phyloP scores from a whole-genome alignment of 2,888 invertebrate genomes.

The Mythimna albipuncta region DNA sequence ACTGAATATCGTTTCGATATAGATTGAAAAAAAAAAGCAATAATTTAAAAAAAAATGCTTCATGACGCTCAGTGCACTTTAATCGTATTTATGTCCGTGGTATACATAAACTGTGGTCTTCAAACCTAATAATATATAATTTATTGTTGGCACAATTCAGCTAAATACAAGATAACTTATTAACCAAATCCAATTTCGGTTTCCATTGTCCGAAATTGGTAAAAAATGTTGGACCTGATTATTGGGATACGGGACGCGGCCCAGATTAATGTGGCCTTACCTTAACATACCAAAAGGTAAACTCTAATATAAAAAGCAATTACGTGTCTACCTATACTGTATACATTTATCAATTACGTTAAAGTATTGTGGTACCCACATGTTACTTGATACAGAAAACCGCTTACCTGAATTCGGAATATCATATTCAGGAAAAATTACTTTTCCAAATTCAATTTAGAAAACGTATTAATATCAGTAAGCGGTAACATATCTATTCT shows the following conservation, averaged over 20 bases:
- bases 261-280: slow-evolving; percentile 17
- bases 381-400: slow-evolving; percentile 52
- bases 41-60: background rate
- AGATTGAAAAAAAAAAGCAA: too few species aligned
- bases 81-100: too few species aligned
- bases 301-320: slow-evolving; percentile 42
- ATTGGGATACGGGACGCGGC: slow-evolving; percentile 6
- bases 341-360: slow-evolving; percentile 40
- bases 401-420: slow-evolving; percentile 44
- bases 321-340: slow-evolving; percentile 12
- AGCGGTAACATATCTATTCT: slow-evolving; percentile 41
- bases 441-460: slow-evolving; percentile 54
- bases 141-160: background rate
- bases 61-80: background rate
- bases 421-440: slow-evolving; percentile 50
- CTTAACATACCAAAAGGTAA: slow-evolving; percentile 17
- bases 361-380: slow-evolving; percentile 31
- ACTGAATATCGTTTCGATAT: too few species aligned
- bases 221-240: slow-evolving; percentile 5
- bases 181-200: background rate
- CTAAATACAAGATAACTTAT: background rate
- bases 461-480: slow-evolving; percentile 55
- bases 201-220: background rate
- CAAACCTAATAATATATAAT: background rate
- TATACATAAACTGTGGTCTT: background rate